Percentiles rank a stretch among this genome's conserved stretches.
These are phyloP conservation scores for Ammodytes marinus DNA, from an alignment of 2,113 vertebrate species.

Conservation along the genomic window DNA sequence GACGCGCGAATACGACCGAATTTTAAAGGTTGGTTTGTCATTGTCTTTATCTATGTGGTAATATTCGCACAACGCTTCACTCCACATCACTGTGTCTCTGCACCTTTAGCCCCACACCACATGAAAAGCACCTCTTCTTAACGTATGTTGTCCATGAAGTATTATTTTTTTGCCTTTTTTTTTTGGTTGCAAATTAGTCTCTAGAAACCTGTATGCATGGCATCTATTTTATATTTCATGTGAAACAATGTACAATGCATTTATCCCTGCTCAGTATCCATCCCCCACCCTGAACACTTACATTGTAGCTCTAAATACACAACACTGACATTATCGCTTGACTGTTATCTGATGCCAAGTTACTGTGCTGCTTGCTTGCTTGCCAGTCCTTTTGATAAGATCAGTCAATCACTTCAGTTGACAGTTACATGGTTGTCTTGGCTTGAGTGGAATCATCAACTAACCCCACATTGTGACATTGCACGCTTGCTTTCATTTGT, in stretches of 20 bases:
- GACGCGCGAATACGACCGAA: slow-evolving; percentile 98
- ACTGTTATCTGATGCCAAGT: slow-evolving; percentile 48
- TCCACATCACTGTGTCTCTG: neutral
- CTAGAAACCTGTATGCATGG: too few species aligned
- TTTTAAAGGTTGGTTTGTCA: slow-evolving; percentile 94
- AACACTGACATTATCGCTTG: slow-evolving; percentile 18
- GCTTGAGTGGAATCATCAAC: slow-evolving; percentile 34
- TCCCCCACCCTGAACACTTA: neutral
- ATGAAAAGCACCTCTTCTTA: neutral
- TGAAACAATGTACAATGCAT: too few species aligned
- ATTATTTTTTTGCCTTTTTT: too few species aligned
- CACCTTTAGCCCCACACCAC: neutral
- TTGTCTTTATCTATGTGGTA: neutral
- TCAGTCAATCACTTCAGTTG: slow-evolving; percentile 51
- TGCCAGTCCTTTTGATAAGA: slow-evolving; percentile 29
- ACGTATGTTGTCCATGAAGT: neutral
- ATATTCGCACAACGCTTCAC: neutral
- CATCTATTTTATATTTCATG: too few species aligned
- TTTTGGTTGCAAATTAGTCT: too few species aligned
- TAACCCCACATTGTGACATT: slow-evolving; percentile 14
- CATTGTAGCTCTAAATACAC: slow-evolving; percentile 2
- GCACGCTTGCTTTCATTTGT: slow-evolving; percentile 15
- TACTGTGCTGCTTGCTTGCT: slow-evolving; percentile 2
- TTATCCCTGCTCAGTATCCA: neutral
- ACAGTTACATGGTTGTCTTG: slow-evolving; percentile 40